Evolutionary conservation across 2,797 vertebrate species (phyloP).

Genomic region (Champsocephalus esox): DNA sequence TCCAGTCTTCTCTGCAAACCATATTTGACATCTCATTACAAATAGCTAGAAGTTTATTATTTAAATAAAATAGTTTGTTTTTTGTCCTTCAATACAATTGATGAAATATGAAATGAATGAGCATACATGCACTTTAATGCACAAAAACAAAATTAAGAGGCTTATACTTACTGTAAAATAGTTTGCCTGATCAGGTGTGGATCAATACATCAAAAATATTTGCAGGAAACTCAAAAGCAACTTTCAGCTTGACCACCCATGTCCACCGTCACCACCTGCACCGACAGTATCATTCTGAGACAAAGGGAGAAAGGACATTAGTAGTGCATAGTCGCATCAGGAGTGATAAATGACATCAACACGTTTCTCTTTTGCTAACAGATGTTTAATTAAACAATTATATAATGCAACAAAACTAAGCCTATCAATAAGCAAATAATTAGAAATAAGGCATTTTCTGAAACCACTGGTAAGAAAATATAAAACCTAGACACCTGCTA

Average conservation of each 20-base stretch:
- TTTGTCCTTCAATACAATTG: no score
- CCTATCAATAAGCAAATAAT: not conserved
- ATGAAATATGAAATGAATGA: not conserved
- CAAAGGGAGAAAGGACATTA: slow-evolving; percentile 7
- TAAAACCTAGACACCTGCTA: no score
- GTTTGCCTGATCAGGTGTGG: slow-evolving; percentile 56
- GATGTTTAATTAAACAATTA: not conserved
- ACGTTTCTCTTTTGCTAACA: not conserved
- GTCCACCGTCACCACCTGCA: slow-evolving; percentile 47
- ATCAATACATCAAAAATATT: slow-evolving; percentile 62
- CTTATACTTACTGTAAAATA: slow-evolving; percentile 66
- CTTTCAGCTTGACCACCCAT: slow-evolving; percentile 51
- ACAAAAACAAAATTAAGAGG: not conserved
- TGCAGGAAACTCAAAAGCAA: slow-evolving; percentile 53
- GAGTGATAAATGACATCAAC: not conserved
- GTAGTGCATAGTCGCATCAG: not conserved
- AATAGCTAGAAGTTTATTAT: no score
- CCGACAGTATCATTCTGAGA: slow-evolving; percentile 55
- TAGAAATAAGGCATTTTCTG: not conserved
- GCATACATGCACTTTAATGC: not conserved
- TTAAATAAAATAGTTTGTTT: no score
- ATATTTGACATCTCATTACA: no score
- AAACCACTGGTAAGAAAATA: not conserved
- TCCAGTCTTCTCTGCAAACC: no score
- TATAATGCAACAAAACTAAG: not conserved